Evolutionary conservation across 1,140 invertebrate species (phyloP).

Genomic region (Pachypsylla venusta): DNA sequence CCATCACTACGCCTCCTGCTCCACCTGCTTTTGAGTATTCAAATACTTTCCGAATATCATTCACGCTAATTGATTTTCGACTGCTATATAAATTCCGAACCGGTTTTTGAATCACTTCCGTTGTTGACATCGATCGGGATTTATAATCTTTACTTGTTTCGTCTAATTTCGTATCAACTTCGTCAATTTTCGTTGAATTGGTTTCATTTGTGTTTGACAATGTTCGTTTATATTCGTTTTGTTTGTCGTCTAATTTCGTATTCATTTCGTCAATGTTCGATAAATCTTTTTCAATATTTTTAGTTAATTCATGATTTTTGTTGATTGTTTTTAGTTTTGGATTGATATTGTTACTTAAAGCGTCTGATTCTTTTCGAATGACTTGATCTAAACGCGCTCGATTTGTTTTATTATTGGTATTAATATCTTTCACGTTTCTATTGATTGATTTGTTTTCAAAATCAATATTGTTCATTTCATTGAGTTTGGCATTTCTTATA

Average conservation of each 20-base stretch:
- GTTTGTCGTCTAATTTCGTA: not conserved
- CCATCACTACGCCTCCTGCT: not conserved
- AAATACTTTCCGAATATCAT: not conserved
- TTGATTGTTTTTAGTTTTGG: no score
- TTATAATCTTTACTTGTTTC: not conserved
- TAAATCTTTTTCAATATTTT: not conserved
- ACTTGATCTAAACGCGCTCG: not conserved
- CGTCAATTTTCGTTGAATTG: not conserved
- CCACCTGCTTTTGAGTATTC: not conserved
- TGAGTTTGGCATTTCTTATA: not conserved
- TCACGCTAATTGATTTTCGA: not conserved
- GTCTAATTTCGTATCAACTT: not conserved
- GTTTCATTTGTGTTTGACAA: not conserved
- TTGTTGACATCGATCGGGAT: no score
- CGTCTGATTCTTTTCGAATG: not conserved
- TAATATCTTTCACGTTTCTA: not conserved
- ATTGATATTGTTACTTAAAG: no score
- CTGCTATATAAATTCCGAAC: not conserved
- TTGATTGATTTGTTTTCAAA: not conserved
- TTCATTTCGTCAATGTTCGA: not conserved
- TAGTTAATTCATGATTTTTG: not conserved
- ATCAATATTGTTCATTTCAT: not conserved
- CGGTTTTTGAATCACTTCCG: not conserved
- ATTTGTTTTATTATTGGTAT: not conserved
- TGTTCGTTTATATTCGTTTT: no score